Base-by-base conservation (phyloP, 2,113 vertebrate species). In the Mesitornis unicolor region DNA sequence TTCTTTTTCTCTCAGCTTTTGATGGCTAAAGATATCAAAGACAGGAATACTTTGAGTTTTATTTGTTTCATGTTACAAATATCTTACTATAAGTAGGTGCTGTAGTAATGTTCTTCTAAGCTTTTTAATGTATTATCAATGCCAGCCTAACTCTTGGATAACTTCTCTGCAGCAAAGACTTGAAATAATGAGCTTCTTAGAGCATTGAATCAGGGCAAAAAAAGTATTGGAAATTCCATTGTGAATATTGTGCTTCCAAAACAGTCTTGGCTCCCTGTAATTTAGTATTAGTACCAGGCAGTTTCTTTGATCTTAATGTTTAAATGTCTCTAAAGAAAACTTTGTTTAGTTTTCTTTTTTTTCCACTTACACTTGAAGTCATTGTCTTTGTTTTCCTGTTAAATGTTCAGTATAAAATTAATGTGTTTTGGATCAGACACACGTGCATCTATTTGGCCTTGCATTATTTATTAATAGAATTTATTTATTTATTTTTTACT, bases 241-340 rank as follows among this genome's bases (percentile, higher is more conserved):
- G 83, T 40, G 80, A 95, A 89, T 87, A 90, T 33, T 88, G 64
- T 73, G 73, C 77, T 96, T 94, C 92, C 61, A 93, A 91, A 96
- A 96, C 43, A 89, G 57, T 76, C 88, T 90, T 81, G 65, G 67
- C n/a, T 97, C 51, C 57, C 90, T 95, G 84, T 93, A 95, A 89
- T 92, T 95, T 96, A 94, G 68, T 36, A 79, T 48, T 38, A 92
- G n/a, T 81, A 90, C 24, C 67, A 95, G 71, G 38, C 59, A 84
- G 47, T 75, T 89, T 84, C 92, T 97, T 97, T 95, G 93, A 97
- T 95, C 92, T 94, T 75, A 68, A 28, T 80, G 83, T 96, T 97
- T 89, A 93, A 94, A 90, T 60, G 89, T 97, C 87, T 96, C 92
- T 79, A 81, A 90, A 96, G 79, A 92, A 95, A 97, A 92, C 48